phyloP scores from a whole-genome alignment of 2,888 invertebrate genomes.

The Glaucopsyche alexis region DNA sequence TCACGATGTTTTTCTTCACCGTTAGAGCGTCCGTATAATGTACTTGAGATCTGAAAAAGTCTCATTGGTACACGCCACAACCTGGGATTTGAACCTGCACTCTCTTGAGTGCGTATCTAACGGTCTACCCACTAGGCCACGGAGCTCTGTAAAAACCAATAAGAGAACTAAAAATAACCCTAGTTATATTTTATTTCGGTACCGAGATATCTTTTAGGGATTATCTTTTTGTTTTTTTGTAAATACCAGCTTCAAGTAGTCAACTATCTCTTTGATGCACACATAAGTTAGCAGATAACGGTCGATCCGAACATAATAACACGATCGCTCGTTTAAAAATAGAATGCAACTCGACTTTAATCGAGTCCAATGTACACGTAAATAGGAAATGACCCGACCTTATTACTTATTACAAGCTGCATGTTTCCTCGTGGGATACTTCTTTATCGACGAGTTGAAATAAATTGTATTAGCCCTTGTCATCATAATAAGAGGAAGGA shows the following conservation, averaged over 20 bases:
- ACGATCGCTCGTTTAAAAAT: conserved; percentile 20
- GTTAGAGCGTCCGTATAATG: no score
- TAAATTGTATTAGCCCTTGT: not conserved
- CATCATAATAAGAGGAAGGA: conserved; percentile 3
- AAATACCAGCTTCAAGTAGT: not conserved
- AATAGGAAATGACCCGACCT: conserved; percentile 29
- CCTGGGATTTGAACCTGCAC: no score
- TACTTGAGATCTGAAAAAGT: no score
- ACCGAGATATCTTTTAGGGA: no score
- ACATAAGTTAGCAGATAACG: not conserved
- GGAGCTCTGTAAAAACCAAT: no score
- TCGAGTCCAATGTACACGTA: conserved; percentile 20
- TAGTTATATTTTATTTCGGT: no score
- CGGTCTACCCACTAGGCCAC: no score
- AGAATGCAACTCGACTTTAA: conserved; percentile 25
- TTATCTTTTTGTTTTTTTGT: not conserved
- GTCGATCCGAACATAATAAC: not conserved
- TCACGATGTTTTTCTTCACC: no score
- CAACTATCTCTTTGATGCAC: not conserved
- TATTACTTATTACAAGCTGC: conserved; percentile 6
- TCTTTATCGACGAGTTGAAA: not conserved
- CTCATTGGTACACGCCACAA: no score
- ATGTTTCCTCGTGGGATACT: conserved; percentile 19
- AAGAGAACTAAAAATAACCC: no score
- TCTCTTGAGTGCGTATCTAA: no score